phyloP scores from a whole-genome alignment of 2,113 vertebrate genomes.

The Nothobranchius furzeri region DNA sequence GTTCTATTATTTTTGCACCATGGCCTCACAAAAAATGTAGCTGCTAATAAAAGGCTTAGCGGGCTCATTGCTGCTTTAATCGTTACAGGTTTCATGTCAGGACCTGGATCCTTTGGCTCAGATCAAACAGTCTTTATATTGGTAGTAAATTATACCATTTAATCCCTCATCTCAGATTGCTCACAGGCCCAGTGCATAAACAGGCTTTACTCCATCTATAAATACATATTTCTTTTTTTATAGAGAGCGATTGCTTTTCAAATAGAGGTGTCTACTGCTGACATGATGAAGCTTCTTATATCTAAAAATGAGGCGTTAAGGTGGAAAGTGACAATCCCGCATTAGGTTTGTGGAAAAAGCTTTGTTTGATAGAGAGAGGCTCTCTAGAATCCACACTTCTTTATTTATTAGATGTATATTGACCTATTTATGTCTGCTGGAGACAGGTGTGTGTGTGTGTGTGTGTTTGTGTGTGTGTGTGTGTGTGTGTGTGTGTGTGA shows the following conservation, averaged over 20 bases:
- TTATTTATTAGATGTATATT: constrained; percentile 29
- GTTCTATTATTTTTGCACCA: no score
- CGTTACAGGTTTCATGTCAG: not conserved
- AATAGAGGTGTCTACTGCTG: constrained; percentile 51
- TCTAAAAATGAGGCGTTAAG: constrained; percentile 39
- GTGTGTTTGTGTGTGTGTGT: not conserved
- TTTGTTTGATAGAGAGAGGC: constrained; percentile 48
- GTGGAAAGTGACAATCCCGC: constrained; percentile 15
- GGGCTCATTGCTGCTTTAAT: not conserved
- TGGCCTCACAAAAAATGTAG: no score
- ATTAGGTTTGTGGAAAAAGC: constrained; percentile 33
- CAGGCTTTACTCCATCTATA: constrained; percentile 31
- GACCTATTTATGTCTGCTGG: constrained; percentile 39
- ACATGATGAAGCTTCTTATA: constrained; percentile 56
- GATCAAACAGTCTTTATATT: constrained; percentile 12
- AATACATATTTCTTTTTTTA: constrained; percentile 47
- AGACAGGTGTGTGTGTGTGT: not conserved
- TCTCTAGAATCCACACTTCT: constrained; percentile 39
- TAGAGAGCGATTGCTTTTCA: constrained; percentile 65
- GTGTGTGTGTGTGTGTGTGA: not conserved
- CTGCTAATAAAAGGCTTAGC: no score
- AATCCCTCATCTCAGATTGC: constrained; percentile 12
- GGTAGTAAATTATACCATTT: constrained; percentile 23
- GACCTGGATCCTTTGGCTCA: constrained; percentile 1
- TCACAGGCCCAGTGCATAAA: constrained; percentile 26